Conservation (phyloP, 2,797 vertebrate genomes). For the Nannoperca obscura region DNA sequence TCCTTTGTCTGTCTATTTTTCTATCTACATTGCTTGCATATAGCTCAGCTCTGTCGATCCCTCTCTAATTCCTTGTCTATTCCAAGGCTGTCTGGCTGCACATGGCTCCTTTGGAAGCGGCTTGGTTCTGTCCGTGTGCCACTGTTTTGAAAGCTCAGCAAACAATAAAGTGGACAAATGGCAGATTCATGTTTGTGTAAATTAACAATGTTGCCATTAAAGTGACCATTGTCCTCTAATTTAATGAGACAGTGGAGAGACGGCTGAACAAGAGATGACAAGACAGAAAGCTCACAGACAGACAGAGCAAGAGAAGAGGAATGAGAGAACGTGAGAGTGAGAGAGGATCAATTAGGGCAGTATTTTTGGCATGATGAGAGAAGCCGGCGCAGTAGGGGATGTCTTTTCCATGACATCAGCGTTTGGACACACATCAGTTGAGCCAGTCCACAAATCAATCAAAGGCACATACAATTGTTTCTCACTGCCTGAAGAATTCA, state of each 20-base stretch:
- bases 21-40: slow-evolving; percentile 54
- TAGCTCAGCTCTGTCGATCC: slow-evolving; percentile 37
- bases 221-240: slow-evolving; percentile 71
- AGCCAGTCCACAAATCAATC: slow-evolving; percentile 73
- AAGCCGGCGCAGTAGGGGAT: slow-evolving; percentile 68
- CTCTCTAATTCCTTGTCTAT: slow-evolving; percentile 52
- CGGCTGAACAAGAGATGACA: slow-evolving; percentile 59
- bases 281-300: slow-evolving; percentile 49
- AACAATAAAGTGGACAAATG: slow-evolving; percentile 68
- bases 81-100: slow-evolving; percentile 57
- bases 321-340: slow-evolving; percentile 60
- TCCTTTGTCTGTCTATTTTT: slow-evolving; percentile 42
- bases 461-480: slow-evolving; percentile 62
- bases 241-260: slow-evolving; percentile 70
- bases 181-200: slow-evolving; percentile 75
- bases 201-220: slow-evolving; percentile 76
- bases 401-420: slow-evolving; percentile 81
- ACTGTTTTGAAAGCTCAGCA: slow-evolving; percentile 76
- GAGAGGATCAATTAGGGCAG: slow-evolving; percentile 78
- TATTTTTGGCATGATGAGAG: slow-evolving; percentile 74
- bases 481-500: slow-evolving; percentile 59
- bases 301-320: slow-evolving; percentile 41
- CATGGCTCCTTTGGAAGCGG: slow-evolving; percentile 48
- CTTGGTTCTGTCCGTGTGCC: slow-evolving; percentile 47
- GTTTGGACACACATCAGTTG: slow-evolving; percentile 75